Conservation (phyloP, 2,797 vertebrate species). For the Anomalospiza imberbis region DNA sequence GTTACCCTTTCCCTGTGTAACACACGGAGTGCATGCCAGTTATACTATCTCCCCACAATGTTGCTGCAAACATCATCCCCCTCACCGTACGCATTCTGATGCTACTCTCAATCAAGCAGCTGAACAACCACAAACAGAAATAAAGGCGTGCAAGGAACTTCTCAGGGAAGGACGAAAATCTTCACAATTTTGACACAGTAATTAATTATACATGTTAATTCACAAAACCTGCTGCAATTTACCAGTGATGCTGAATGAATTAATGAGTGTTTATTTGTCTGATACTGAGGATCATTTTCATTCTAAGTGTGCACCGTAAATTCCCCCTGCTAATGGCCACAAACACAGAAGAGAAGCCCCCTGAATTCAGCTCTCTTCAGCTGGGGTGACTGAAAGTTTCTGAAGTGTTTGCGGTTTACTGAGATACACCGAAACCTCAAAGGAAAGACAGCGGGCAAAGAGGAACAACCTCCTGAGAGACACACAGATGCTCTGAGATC, state of each 20-base stretch:
- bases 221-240: constrained; percentile 51
- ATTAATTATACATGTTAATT: constrained; percentile 52
- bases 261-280: constrained; percentile 32
- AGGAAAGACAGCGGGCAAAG: background rate
- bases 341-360: background rate
- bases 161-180: background rate
- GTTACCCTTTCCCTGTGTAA: background rate
- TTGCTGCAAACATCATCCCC: constrained; percentile 16
- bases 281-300: constrained; percentile 31
- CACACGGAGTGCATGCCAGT: background rate
- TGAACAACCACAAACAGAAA: background rate
- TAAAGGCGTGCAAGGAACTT: background rate
- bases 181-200: background rate
- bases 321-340: background rate
- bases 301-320: background rate
- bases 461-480: background rate
- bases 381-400: constrained; percentile 54
- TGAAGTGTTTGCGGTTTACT: background rate
- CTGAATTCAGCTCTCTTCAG: background rate
- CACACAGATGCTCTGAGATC: background rate
- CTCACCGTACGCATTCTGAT: background rate
- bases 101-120: background rate
- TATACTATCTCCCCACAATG: background rate
- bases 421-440: background rate
- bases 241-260: constrained; percentile 47